A percentile compares a stretch with the other conserved stretches of the same genome.
Conservation (phyloP, 2,797 vertebrate genomes). For the Potorous gilbertii region DNA sequence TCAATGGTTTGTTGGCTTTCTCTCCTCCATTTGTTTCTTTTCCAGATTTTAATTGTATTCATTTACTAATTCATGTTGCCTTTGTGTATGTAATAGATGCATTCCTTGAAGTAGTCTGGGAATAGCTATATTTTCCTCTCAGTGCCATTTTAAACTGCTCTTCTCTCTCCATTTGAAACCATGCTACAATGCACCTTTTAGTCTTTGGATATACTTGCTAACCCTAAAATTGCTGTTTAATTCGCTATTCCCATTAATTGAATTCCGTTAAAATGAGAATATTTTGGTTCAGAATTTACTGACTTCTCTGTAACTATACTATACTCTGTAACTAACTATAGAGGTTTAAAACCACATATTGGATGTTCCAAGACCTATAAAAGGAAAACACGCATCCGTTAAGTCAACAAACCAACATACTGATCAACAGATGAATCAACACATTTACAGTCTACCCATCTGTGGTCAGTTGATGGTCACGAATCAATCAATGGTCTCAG, state of each 20-base stretch:
- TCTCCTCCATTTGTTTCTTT: background rate
- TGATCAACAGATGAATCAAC: background rate
- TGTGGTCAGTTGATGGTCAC: background rate
- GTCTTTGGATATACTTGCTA: background rate
- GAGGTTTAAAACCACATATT: constrained; percentile 20
- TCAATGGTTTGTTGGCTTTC: background rate
- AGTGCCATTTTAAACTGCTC: constrained; percentile 22
- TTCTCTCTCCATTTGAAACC: background rate
- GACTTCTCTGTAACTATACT: no score
- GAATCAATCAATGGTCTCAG: background rate
- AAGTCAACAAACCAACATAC: background rate
- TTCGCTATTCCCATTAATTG: background rate
- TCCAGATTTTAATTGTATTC: background rate
- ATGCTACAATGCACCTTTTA: background rate
- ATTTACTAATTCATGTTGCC: background rate
- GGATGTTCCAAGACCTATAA: background rate
- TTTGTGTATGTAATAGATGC: background rate
- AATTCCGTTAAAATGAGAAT: background rate
- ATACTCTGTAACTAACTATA: no score
- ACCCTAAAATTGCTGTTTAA: background rate
- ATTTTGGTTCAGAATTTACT: background rate
- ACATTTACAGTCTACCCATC: background rate
- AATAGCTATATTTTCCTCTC: background rate
- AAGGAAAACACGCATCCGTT: background rate
- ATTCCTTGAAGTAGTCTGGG: background rate